These are phyloP conservation scores for Stenolophus ochropezus DNA, from an alignment of 2,888 invertebrate species.

Conservation along the genomic window DNA sequence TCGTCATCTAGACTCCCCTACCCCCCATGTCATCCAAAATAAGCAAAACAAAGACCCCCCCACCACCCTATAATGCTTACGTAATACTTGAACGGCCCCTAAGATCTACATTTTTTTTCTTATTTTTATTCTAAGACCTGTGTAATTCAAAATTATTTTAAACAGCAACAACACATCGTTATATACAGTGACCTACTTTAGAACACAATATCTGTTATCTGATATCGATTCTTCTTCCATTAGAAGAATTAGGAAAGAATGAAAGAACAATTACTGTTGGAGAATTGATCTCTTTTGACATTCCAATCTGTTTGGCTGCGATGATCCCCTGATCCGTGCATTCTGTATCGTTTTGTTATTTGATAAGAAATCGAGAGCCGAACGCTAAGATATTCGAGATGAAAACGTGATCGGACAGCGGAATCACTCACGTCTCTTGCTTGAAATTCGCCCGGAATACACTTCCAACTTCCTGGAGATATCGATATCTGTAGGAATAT, in stretches of 20 bases:
- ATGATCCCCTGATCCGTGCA: background rate
- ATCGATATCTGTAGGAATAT: background rate
- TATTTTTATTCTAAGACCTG: too few species aligned
- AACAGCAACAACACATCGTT: too few species aligned
- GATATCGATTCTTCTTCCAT: background rate
- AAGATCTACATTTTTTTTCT: too few species aligned
- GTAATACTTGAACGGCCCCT: too few species aligned
- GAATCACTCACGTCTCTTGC: background rate
- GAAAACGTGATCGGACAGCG: constrained; percentile 3
- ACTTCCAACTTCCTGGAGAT: background rate
- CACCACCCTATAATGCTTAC: too few species aligned
- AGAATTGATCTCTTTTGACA: background rate
- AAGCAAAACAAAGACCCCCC: too few species aligned
- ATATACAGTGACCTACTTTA: too few species aligned
- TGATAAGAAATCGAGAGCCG: constrained; percentile 14
- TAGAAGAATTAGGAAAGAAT: background rate
- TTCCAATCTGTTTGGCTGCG: background rate
- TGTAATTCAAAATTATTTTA: too few species aligned
- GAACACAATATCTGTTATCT: too few species aligned
- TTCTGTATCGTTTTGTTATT: constrained; percentile 9
- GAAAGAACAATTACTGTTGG: background rate
- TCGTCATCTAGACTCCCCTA: too few species aligned
- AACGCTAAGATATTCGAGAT: constrained; percentile 8
- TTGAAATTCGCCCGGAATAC: background rate
- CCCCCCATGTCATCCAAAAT: too few species aligned